Evolutionary conservation across 2,113 vertebrate species (phyloP).

Genomic region (Dunckerocampus dactyliophorus): DNA sequence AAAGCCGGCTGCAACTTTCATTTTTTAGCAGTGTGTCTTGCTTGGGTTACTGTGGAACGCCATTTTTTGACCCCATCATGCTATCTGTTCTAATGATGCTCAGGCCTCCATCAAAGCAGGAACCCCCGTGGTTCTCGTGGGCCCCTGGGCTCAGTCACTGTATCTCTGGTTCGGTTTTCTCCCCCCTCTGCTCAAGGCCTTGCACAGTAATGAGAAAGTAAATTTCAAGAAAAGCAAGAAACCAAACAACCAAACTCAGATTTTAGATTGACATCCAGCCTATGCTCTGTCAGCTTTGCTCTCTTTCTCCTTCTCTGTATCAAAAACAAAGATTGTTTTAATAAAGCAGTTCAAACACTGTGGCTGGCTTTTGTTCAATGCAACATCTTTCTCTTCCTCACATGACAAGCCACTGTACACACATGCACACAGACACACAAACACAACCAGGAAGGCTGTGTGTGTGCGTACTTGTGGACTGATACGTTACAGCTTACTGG

Average conservation of each 20-base stretch:
- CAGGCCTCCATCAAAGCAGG: slow-evolving; percentile 72
- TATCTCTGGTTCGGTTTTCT: slow-evolving; percentile 48
- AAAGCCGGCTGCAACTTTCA: slow-evolving; percentile 27
- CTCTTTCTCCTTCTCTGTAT: slow-evolving; percentile 55
- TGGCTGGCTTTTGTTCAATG: slow-evolving; percentile 61
- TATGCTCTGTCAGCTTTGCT: slow-evolving; percentile 58
- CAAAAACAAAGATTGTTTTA: slow-evolving; percentile 72
- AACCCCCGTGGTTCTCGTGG: slow-evolving; percentile 63
- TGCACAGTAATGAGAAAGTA: slow-evolving; percentile 65
- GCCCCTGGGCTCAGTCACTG: slow-evolving; percentile 63
- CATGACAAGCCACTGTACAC: slow-evolving; percentile 3
- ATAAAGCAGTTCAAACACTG: slow-evolving; percentile 65
- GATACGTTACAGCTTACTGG: slow-evolving; percentile 69
- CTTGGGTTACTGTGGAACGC: slow-evolving; percentile 37
- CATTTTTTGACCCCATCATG: slow-evolving; percentile 63
- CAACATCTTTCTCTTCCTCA: slow-evolving; percentile 42
- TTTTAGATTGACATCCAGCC: slow-evolving; percentile 59
- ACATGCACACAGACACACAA: slow-evolving; percentile 16
- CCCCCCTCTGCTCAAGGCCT: slow-evolving; percentile 56
- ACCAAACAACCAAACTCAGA: slow-evolving; percentile 56
- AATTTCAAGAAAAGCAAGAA: slow-evolving; percentile 63
- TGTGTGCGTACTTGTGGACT: slow-evolving; percentile 53
- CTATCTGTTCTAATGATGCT: slow-evolving; percentile 74
- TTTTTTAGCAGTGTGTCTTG: slow-evolving; percentile 41
- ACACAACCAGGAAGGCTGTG: slow-evolving; percentile 39